Base-by-base conservation (phyloP, 2,888 invertebrate genomes). In the Ennomos erosarius region DNA sequence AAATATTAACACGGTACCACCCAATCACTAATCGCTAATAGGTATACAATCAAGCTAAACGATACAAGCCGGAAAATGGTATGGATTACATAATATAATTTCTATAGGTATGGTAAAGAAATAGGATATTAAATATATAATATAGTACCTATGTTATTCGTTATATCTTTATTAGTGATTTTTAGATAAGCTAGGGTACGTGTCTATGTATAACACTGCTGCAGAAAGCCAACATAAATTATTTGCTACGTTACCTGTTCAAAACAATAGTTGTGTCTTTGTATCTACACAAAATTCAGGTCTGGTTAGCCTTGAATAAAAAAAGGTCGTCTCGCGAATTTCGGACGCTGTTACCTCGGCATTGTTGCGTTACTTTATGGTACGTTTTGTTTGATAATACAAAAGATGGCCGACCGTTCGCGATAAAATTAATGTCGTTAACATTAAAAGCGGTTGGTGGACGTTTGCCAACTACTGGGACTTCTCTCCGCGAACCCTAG, bases 231-330 rank as follows among this genome's bases (percentile, higher is more conserved):
- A 26, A 26, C 26, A 26, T 26, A 6, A 26, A 26, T 5, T 26
- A 26, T 26, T 26, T 26, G 26, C 26, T 26, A 26, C 16, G 10
- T 6, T 26, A 44, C 33, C 44, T 47, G 16, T 49, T 16, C 10
- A 36, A 43, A 37, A 52, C 43, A 37, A 36, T 43, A 36, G 44
- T 37, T 33, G 49, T 16, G 16, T 16, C 1, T 1, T 16, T 16
- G 16, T 16, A 16, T 55, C 9, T 38, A 43, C 46, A 36, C 33
- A 10, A 50, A 48, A 48, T 8, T 54, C 45, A 9, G 52, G 52
- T 33, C 62, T 56, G 39, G 64, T 56, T 65, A n/a, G 50, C 67
- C 67, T 67, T 68, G 65, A 60, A 47, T 49, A 34, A 13, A 45
- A n/a, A 5, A 55, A 61, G 63, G 59, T 53, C 62, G 50, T 35